A percentile compares a stretch with the other conserved stretches of the same genome.
phyloP scores from a whole-genome alignment of 1,140 invertebrate genomes.

The Drosophila jambulina region DNA sequence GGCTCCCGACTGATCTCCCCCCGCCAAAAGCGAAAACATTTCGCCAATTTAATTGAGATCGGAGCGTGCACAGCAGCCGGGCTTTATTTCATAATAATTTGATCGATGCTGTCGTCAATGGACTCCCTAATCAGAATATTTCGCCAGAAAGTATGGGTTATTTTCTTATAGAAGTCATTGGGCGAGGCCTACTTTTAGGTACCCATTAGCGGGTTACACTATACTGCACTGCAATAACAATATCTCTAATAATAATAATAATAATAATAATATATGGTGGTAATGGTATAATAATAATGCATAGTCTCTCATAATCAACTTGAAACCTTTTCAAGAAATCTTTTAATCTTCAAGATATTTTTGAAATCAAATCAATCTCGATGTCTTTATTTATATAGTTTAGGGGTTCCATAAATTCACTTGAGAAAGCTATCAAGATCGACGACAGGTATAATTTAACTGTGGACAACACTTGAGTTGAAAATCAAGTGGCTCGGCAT shows the following conservation, averaged over 20 bases:
- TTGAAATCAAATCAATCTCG: not conserved
- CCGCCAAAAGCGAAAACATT: conserved; percentile 3
- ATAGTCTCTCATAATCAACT: not conserved
- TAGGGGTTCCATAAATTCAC: not conserved
- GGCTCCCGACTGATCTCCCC: conserved; percentile 7
- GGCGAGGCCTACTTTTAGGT: conserved; percentile 4
- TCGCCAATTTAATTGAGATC: not conserved
- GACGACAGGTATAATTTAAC: not conserved
- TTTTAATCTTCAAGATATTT: not conserved
- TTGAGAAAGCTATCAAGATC: conserved; percentile 2
- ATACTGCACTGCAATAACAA: not conserved
- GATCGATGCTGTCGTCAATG: not conserved
- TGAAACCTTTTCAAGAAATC: not conserved
- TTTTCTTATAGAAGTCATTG: not conserved
- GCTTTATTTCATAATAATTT: conserved; percentile 5
- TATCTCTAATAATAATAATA: not conserved
- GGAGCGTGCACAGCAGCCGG: not conserved
- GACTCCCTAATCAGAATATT: not conserved
- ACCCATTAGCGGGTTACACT: not conserved
- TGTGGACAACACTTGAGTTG: conserved; percentile 7
- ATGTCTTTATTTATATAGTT: not conserved
- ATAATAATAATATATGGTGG: not conserved
- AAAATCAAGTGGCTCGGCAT: conserved; percentile 4
- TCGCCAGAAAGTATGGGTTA: conserved; percentile 4
- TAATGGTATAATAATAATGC: not conserved